Evolutionary conservation across 2,113 vertebrate species (phyloP), one percentile per base, ranked within the genome.

Genomic region (Pycnonotus jocosus): DNA sequence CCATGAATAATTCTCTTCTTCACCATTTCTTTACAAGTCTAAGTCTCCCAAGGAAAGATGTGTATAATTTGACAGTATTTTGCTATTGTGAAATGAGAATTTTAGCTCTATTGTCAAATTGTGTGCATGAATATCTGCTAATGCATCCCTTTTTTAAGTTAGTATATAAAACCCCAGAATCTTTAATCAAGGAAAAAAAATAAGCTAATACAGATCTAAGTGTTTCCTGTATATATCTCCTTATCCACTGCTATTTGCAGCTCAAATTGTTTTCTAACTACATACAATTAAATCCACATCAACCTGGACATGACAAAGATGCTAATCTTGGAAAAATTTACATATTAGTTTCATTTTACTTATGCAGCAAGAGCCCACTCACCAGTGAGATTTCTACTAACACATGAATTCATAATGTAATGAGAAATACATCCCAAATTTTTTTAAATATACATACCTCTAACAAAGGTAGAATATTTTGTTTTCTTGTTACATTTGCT

Each of bases 1-100:
- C 65, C 4, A 9, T 83, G 72, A 82, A 92, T 90, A 93, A 86
- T 90, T 81, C 42, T 73, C 31, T 64, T 95, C 78, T 61, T 93
- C 45, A 69, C 28, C 4, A 62, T 89, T 91, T 91, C 66, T 81
- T 87, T 95, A 72, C 11, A 91, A 84, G 31, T 84, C 54, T 13
- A 83, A 54, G 35, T 91, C 64, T 95, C 81, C 37, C 50, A 40
- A 48, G 54, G n/a, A 89, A 86, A 87, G 18, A 57, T 51, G 33
- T 61, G 70, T 69, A 85, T 81, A 85, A 95, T 92, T 95, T 93
- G 77, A 91, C 65, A 79, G 42, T 81, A 64, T 91, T 81, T 79
- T 89, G 53, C 66, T 85, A 48, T 45, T 53, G 57, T 83, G 54
- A 72, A 83, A 65, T 62, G 86, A 70, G 25, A 88, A 65, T 74